Conservation (phyloP, 1,140 invertebrate genomes). For the Laupala kohalensis region DNA sequence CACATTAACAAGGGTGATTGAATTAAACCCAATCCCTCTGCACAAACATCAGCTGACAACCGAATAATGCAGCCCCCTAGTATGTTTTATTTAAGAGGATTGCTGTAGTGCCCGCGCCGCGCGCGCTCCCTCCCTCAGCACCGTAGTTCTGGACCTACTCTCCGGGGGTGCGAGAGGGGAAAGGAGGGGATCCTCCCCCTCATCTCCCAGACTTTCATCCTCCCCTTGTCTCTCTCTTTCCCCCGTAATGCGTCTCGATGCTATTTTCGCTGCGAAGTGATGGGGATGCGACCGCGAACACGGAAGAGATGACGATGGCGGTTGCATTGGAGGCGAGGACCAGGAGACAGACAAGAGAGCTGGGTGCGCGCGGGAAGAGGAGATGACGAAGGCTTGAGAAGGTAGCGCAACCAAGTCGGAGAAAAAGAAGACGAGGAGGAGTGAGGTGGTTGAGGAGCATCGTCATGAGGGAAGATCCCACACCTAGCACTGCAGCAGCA, state of each 20-base stretch:
- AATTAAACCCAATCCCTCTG: constrained; percentile 17
- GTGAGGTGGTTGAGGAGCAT: too few relatives aligned
- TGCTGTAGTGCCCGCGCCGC: not conserved
- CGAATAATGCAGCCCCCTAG: constrained; percentile 13
- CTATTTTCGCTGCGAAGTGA: not conserved
- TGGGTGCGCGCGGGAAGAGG: too few relatives aligned
- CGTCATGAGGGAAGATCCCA: too few relatives aligned
- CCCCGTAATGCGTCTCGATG: not conserved
- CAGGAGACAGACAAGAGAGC: too few relatives aligned
- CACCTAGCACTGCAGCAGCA: not conserved
- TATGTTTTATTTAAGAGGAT: constrained; percentile 13
- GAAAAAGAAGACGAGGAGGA: too few relatives aligned
- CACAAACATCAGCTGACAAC: constrained; percentile 19
- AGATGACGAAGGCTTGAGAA: too few relatives aligned
- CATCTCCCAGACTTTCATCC: not conserved
- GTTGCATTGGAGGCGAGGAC: too few relatives aligned
- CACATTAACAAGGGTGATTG: constrained; percentile 18
- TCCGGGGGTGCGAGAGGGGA: not conserved
- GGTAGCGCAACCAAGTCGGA: too few relatives aligned
- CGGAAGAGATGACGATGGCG: too few relatives aligned
- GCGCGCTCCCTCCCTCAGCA: not conserved
- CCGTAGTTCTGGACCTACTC: not conserved
- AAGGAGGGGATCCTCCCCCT: not conserved
- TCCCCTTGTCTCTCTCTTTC: not conserved
- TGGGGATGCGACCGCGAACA: not conserved